Conservation (phyloP, 2,113 vertebrate species). For the Sceloporus tristichus region DNA sequence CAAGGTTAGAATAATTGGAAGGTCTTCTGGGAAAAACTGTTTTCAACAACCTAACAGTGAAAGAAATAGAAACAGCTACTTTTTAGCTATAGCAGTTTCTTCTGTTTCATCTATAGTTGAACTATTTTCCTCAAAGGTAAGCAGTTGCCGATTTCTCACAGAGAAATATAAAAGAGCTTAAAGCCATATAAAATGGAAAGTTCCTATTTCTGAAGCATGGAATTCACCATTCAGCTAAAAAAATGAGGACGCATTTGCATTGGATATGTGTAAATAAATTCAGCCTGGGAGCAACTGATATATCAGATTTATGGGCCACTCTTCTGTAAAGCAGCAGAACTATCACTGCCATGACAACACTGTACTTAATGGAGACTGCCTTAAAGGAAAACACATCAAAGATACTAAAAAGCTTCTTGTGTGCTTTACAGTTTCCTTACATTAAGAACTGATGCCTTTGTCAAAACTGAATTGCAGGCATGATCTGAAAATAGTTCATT, state of each 20-base stretch:
- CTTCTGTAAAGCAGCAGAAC: conserved; percentile 29
- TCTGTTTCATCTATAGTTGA: rapidly evolving
- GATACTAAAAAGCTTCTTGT: conserved; percentile 11
- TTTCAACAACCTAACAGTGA: neutral
- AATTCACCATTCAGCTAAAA: conserved; percentile 44
- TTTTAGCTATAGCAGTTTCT: neutral
- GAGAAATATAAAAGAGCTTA: conserved; percentile 34
- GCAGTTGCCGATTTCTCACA: neutral
- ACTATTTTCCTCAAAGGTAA: conserved; percentile 19
- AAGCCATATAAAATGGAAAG: conserved; percentile 39
- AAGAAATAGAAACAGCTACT: neutral
- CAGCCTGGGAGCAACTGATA: conserved; percentile 42
- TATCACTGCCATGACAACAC: conserved; percentile 22
- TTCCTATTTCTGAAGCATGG: conserved; percentile 39
- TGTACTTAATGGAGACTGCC: conserved; percentile 6
- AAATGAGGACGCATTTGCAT: conserved; percentile 53
- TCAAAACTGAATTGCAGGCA: neutral
- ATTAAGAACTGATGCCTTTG: conserved; percentile 18
- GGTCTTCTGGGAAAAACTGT: neutral
- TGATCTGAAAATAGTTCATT: neutral
- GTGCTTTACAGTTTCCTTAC: neutral
- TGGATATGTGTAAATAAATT: conserved; percentile 40
- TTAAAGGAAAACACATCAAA: conserved; percentile 44
- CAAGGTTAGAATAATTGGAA: neutral
- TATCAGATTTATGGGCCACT: conserved; percentile 18